phyloP scores from a whole-genome alignment of 2,797 vertebrate species.

The Lophius americanus region DNA sequence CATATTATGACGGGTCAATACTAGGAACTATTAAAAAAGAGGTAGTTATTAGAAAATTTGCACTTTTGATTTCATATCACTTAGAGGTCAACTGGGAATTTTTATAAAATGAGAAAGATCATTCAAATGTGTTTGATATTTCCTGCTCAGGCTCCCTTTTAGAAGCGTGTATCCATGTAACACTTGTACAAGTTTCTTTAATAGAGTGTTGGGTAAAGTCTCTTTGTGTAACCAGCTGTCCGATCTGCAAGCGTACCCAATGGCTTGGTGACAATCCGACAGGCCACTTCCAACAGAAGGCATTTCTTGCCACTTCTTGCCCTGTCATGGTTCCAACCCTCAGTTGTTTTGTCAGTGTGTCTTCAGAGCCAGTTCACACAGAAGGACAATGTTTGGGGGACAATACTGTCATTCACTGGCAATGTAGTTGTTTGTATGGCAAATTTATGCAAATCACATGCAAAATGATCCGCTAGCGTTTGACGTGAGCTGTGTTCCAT shows the following conservation, averaged over 20 bases:
- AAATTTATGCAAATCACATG: background rate
- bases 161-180: constrained; percentile 32
- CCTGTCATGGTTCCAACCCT: constrained; percentile 23
- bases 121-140: constrained; percentile 53
- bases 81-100: constrained; percentile 47
- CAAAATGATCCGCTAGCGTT: background rate
- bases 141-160: constrained; percentile 28
- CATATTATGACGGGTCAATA: constrained; percentile 7
- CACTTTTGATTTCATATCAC: constrained; percentile 55
- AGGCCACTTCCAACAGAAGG: constrained; percentile 10
- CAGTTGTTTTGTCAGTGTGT: constrained; percentile 11
- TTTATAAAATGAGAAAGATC: background rate
- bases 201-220: constrained; percentile 33
- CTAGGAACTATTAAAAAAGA: constrained; percentile 23
- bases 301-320: constrained; percentile 20
- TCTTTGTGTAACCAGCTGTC: constrained; percentile 34
- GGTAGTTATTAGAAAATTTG: constrained; percentile 13
- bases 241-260: constrained; percentile 32
- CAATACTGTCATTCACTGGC: background rate
- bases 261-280: constrained; percentile 29
- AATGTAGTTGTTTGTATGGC: background rate
- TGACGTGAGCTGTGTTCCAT: background rate
- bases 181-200: constrained; percentile 23
- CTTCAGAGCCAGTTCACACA: constrained; percentile 25
- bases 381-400: constrained; percentile 4